Evolutionary conservation across 2,888 invertebrate species (phyloP), one percentile per base, ranked within the genome.

Genomic region (Watsonalla cultraria): DNA sequence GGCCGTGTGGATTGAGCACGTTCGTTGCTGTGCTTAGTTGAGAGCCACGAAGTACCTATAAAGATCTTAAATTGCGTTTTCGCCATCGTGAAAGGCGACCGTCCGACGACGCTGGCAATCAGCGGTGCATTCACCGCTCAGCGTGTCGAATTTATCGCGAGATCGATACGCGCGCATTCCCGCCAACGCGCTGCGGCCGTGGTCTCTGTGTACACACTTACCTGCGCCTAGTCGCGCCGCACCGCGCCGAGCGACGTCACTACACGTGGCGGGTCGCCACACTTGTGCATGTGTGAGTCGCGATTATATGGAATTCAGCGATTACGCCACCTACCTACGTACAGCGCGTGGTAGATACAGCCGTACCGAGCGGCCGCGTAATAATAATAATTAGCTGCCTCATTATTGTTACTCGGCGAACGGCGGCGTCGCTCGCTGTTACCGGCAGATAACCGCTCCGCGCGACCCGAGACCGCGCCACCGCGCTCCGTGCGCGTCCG

Each of bases 121-220:
- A 71, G 66, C 79, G 78, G 81, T 85, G 84, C 86, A 81, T 86
- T 87, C 84, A 86, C 86, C 86, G 86, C 79, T 80, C 75, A 68
- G 78, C 78, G 79, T 80, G 80, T 84, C 85, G 81, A 86, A 86
- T 86, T 86, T 85, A 87, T 87, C 84, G 80, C 80, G 70, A 76
- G 86, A 86, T 88, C 85, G 81, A 86, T 86, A 84, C 76, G 74
- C 72, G 72, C 70, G 64, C 69, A 70, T 71, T 70, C 67, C 74
- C 73, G 75, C 75, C 77, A 74, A 72, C 74, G 70, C 75, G 64
- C 64, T 11, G 42, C 11, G 42, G 9, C 24, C 24, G 24, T 24
- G 24, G 24, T 24, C 24, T 67, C 67, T 56, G 66, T 68, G 55
- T 65, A 64, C 61, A 70, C 68, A 65, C 66, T 72, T 75, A 76